Base-by-base conservation (phyloP, 1,140 invertebrate species). In the Calosoma granatense region DNA sequence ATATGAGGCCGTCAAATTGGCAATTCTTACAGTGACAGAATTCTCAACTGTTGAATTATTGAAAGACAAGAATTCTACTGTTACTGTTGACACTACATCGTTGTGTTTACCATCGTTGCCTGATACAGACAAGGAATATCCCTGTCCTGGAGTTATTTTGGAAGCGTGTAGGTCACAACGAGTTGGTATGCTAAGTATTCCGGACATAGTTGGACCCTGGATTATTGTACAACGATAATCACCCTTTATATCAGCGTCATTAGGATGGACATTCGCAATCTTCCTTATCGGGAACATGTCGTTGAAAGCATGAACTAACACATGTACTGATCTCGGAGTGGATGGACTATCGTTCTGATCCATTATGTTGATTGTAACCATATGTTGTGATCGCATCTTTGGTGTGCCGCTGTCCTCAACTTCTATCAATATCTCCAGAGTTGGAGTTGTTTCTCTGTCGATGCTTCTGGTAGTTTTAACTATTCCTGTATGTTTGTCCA, bases 311-410 rank as follows among this genome's bases (percentile, higher is more conserved):
- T 88, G 81, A 4, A 96, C 84, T 20, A 91, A 72, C 19, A 96
- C 79, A 61, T 88, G 86, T 1, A 90, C 86, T 17, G 86, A 87
- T 61, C 94, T 79, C 6, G 91, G 78, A 14, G 82, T 83, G 0
- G 93, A 94, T 2, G 93, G 91, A 67, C 86, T 92, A 67, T 97
- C 94, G 72, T 97, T 97, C 70, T 91, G 84, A 72, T 97, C 94
- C 2, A 86, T 69, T 1, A 97, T 82, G 39, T 84, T 79, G 20
- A 97, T 84, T 9, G 78, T 81, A 15, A 94, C 77, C 11, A 78
- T 76, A 65, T 89, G 87, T 63, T 87, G 84, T 6, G 87, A 87
- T 63, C 78, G 84, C 82, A 92, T 87, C 61, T 81, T 80, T 0
- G 92, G 92, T 17, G 76, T 80, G 0, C 94, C 94, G 61, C 84